Evolutionary conservation across 2,888 invertebrate genomes (phyloP).

Genomic region (Ecdyonurus torrentis): DNA sequence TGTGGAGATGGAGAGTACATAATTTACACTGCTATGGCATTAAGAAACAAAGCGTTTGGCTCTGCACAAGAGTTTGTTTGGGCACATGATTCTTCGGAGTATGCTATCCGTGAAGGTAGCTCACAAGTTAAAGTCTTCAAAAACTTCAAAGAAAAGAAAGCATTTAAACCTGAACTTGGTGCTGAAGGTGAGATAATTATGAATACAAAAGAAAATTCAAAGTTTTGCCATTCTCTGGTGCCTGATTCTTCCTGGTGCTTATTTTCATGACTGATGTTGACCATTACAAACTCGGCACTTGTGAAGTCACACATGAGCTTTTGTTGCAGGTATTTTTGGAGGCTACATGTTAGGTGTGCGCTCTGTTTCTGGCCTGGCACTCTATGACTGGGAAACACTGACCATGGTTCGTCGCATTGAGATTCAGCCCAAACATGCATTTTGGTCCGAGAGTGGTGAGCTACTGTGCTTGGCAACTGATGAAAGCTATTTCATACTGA

Average conservation of each 20-base stretch:
- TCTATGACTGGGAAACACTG: slow-evolving; percentile 95
- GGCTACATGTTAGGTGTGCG: slow-evolving; percentile 82
- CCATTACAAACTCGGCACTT: no score
- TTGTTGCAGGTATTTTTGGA: slow-evolving; percentile 62
- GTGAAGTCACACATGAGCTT: no score
- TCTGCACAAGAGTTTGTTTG: slow-evolving; percentile 98
- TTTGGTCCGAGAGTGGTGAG: slow-evolving; percentile 93
- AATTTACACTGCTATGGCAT: slow-evolving; percentile 98
- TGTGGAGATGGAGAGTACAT: slow-evolving; percentile 99
- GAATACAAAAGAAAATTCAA: no score
- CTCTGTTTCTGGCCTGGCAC: slow-evolving; percentile 79
- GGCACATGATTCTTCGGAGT: slow-evolving; percentile 90
- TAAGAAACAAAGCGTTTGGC: slow-evolving; percentile 97
- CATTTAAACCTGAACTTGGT: slow-evolving; percentile 91
- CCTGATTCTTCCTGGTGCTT: no score
- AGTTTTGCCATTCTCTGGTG: no score
- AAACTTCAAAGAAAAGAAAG: slow-evolving; percentile 94
- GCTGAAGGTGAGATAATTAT: slow-evolving; percentile 60
- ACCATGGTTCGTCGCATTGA: slow-evolving; percentile 90
- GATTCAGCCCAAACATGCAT: slow-evolving; percentile 83
- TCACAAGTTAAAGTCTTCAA: slow-evolving; percentile 88
- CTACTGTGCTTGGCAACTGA: slow-evolving; percentile 89
- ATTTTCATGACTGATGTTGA: no score
- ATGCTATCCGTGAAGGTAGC: slow-evolving; percentile 61
- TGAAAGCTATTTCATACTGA: slow-evolving; percentile 86